Percentiles rank a stretch among this genome's conserved stretches.
Conservation (phyloP, 2,797 vertebrate genomes). For the Hippopotamyrus pictus region DNA sequence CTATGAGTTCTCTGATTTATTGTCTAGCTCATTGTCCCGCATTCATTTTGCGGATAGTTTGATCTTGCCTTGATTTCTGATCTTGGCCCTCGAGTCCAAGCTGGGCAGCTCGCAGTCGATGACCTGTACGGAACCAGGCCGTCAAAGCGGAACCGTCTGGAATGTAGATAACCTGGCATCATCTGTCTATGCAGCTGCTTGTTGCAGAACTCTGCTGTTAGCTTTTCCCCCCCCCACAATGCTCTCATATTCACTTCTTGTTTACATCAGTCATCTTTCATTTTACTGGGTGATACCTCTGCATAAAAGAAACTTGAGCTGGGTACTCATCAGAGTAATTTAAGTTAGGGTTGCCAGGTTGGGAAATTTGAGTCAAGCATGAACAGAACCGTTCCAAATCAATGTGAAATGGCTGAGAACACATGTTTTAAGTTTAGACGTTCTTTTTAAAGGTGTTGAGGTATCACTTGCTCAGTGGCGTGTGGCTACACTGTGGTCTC, state of each 20-base stretch:
- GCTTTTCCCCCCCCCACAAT: background rate
- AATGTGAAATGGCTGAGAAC: background rate
- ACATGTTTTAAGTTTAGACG: background rate
- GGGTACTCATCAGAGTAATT: background rate
- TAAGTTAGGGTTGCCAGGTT: background rate
- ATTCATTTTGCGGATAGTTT: background rate
- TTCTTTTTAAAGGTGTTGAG: background rate
- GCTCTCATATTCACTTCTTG: background rate
- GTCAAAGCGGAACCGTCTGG: background rate
- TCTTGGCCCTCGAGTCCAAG: background rate
- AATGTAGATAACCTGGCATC: background rate
- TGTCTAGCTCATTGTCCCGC: background rate
- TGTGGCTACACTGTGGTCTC: background rate
- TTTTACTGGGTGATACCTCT: background rate
- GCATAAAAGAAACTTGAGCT: background rate
- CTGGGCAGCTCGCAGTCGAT: background rate
- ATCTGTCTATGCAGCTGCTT: background rate
- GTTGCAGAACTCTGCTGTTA: background rate
- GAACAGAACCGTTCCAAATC: background rate
- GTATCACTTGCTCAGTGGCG: background rate
- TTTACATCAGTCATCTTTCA: background rate
- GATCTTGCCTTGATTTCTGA: background rate
- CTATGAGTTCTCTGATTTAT: background rate
- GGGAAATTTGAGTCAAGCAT: background rate
- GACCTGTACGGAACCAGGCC: background rate